phyloP scores from a whole-genome alignment of 2,888 invertebrate genomes.

The Agriopis marginaria region DNA sequence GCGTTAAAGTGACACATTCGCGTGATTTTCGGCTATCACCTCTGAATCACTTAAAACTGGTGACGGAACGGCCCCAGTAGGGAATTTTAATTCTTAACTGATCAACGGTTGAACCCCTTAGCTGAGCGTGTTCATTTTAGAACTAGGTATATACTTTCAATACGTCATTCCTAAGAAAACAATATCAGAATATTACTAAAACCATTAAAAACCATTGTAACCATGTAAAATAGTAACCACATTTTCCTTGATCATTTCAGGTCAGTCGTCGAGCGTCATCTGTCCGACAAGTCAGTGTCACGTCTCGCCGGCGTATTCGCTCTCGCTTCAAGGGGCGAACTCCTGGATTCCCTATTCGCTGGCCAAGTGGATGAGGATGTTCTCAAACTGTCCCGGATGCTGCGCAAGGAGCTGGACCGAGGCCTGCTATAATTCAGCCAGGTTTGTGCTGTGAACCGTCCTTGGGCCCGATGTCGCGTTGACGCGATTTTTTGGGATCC shows the following conservation, averaged over 20 bases:
- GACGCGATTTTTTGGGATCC: conserved; percentile 1
- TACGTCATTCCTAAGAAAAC: no score
- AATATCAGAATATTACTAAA: no score
- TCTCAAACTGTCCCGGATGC: conserved; percentile 76
- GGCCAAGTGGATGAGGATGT: conserved; percentile 79
- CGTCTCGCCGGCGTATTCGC: conserved; percentile 92
- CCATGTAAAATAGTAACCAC: neutral
- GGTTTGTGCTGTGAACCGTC: conserved; percentile 67
- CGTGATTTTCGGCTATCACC: no score
- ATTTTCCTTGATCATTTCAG: conserved; percentile 62
- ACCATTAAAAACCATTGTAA: no score
- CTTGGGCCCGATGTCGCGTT: conserved; percentile 48
- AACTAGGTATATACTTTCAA: no score
- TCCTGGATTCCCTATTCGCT: conserved; percentile 77
- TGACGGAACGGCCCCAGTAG: no score
- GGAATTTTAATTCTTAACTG: no score
- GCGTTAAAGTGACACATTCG: no score
- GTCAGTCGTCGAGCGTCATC: conserved; percentile 91
- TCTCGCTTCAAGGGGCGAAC: conserved; percentile 74
- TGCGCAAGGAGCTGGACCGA: conserved; percentile 79
- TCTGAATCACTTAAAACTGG: no score
- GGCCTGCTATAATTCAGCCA: conserved; percentile 74
- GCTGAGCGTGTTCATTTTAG: no score
- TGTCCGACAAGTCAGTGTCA: conserved; percentile 93
- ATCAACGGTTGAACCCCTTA: no score